Evolutionary conservation across 2,797 vertebrate species (phyloP), one percentile per base, ranked within the genome.

Genomic region (Hypotaenidia okinawae): DNA sequence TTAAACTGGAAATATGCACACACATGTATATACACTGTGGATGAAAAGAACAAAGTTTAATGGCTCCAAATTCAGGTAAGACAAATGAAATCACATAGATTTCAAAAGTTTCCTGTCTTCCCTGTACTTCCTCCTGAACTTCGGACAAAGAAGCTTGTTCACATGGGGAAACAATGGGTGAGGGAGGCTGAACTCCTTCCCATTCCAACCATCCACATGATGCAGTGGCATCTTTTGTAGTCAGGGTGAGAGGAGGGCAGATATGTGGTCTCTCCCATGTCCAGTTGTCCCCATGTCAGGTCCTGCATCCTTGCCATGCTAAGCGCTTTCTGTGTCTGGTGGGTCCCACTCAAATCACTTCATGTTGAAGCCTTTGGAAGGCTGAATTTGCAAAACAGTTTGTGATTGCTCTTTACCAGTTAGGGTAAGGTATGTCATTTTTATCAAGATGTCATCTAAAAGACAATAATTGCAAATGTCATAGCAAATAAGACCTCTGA

Each of bases 391-490:
- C 62, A 84, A 82, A 94, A 47, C 19, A 79, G 33, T 72, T 86
- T 67, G 7, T 78, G 68, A 43, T 63, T 81, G 33, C n/a, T 72
- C 7, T 90, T 90, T 80, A 72, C 24, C 25, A 33, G 19, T 25
- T 93, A 90, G 35, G 37, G 52, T 57, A 58, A 87, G 8, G 35
- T 74, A 57, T 7, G 15, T 45, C 43, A 63, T 52, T 70, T 30
- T 72, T 83, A 73, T 68, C 49, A 86, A 69, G 61, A 55, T 75
- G 39, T 58, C 39, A 74, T n/a, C 59, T 73, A 57, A 90, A 80
- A 82, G 51, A 45, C 18, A 87, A 15, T 89, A 90, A 85, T 90
- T 90, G 39, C 76, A 93, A 90, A 86, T 94, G 87, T 61, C 24
- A 51, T 11, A 64, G 57, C 13, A 94, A 96, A 89, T 68, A 54